Conservation (phyloP, 2,888 invertebrate species). For the Pristionchus fissidentatus region DNA sequence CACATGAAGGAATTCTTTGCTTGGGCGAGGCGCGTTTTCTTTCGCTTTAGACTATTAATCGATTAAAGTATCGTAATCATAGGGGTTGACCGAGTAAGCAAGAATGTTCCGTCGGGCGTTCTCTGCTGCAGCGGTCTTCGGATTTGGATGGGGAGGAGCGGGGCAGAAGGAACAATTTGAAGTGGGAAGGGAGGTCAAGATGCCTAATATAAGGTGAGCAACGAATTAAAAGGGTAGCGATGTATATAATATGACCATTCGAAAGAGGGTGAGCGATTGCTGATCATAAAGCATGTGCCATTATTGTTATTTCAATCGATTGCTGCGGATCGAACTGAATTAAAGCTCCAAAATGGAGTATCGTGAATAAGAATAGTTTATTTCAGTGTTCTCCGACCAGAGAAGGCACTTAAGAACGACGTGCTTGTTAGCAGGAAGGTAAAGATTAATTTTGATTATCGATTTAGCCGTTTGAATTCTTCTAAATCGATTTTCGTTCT, state of each 20-base stretch:
- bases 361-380: not conserved
- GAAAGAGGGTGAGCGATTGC: not conserved
- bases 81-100: not conserved
- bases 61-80: no score
- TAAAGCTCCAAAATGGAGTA: not conserved
- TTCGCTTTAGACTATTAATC: no score
- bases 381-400: slow-evolving; percentile 53
- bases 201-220: slow-evolving; percentile 27
- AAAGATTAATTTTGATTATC: no score
- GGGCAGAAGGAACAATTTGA: slow-evolving; percentile 41
- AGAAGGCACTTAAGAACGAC: slow-evolving; percentile 55
- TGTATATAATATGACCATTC: not conserved
- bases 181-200: not conserved
- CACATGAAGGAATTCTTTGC: no score
- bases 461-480: not conserved
- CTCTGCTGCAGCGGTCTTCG: slow-evolving; percentile 43
- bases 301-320: no score
- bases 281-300: no score
- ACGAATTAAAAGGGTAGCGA: not conserved
- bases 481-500: not conserved
- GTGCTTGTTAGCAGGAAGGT: slow-evolving; percentile 62
- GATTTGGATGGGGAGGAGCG: slow-evolving; percentile 45
- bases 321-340: no score
- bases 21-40: no score
- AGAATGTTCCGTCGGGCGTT: slow-evolving; percentile 48